Evolutionary conservation across 2,113 vertebrate species (phyloP), one percentile per base, ranked within the genome.

Genomic region (Cynopterus brachyotis): DNA sequence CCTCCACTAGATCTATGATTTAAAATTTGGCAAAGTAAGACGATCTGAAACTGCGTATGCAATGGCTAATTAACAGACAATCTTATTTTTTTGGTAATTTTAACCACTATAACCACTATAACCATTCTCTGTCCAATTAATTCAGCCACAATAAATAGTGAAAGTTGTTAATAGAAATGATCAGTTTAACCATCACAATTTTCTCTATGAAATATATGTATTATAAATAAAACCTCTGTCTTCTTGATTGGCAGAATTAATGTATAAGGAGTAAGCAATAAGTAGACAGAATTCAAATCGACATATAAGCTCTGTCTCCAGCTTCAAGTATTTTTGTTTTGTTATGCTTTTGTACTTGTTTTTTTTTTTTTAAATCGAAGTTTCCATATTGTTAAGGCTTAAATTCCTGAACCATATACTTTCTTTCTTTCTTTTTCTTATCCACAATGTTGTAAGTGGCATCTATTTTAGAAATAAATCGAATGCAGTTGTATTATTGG

Each of bases 401-500:
- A 62, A 35, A 55, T 50, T 94, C 15, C 83, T 60, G 55, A 85
- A 67, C 40, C 40, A 60, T 19, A 17, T 50, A 35, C 22, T 2
- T 59, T 60, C n/a, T 76, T 95, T 59, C 32, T 83, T 83, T 32
- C 12, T n/a, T 62, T 64, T 89, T 53, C 72, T 91, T 91, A 57
- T 32, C 15, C 70, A 20, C 3, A 60, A 30, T 66, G 26, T 35
- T 94, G 53, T 72, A 91, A 89, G 6, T 81, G 92, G n/a, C 35
- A 45, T n/a, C 16, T 85, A 62, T 85, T 78, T 80, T 60, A 96
- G 96, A 97, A 95, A 91, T 95, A 91, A 37, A 88, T 86, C 97
- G 92, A 96, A 88, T 97, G 91, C 91, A 97, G 94, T 96, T 98
- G 89, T 97, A 97, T 97, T 82, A 86, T 87, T 87, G 91, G 88